Conservation (phyloP, 2,797 vertebrate genomes). For the Leptoclinus maculatus region DNA sequence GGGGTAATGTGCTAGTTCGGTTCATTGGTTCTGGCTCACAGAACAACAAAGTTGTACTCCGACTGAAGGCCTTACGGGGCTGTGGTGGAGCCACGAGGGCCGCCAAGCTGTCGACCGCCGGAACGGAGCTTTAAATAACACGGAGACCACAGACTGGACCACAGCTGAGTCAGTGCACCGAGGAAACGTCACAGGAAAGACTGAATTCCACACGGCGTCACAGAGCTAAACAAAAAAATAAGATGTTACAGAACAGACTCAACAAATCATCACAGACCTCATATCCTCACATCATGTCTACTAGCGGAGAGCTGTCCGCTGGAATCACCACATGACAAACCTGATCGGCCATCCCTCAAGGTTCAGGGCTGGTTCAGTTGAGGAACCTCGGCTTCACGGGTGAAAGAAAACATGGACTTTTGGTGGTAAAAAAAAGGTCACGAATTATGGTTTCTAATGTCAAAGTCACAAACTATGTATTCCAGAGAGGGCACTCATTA, state of each 20-base stretch:
- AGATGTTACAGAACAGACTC: neutral
- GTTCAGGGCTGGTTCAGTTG: neutral
- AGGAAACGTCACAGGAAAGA: conserved; percentile 31
- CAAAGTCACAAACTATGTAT: neutral
- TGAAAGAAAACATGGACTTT: neutral
- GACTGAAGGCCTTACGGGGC: conserved; percentile 19
- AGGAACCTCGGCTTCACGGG: neutral
- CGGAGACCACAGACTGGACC: conserved; percentile 48
- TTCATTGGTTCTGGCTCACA: conserved; percentile 20
- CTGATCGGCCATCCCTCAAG: neutral
- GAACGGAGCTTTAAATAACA: conserved; percentile 67
- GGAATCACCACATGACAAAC: neutral
- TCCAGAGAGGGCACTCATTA: neutral
- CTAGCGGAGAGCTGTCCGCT: neutral
- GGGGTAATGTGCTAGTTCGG: neutral
- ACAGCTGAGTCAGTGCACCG: conserved; percentile 47
- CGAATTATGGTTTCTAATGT: neutral
- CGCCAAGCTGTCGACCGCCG: conserved; percentile 48
- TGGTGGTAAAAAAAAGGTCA: neutral
- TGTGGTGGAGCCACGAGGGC: conserved; percentile 33
- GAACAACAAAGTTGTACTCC: conserved; percentile 10
- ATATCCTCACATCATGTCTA: neutral
- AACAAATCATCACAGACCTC: neutral
- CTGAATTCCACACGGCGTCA: conserved; percentile 23
- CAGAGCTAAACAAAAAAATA: neutral